These are phyloP conservation scores for Drosophila rhopaloa DNA, from an alignment of 1,140 invertebrate species.

Conservation along the genomic window DNA sequence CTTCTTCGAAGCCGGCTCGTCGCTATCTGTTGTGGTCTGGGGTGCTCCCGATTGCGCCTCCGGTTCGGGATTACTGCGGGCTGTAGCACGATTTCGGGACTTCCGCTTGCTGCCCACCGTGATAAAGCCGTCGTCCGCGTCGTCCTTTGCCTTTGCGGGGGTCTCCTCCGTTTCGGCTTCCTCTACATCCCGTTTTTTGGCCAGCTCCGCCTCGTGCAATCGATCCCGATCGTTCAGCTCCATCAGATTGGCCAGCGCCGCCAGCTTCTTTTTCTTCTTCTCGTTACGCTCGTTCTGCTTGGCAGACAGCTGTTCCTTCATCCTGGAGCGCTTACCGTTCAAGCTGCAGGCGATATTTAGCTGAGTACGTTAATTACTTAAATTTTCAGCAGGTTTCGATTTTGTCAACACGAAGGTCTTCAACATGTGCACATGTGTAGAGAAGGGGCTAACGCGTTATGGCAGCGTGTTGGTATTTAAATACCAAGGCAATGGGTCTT, in stretches of 20 bases:
- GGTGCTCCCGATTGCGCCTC: background rate
- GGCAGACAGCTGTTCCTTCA: slow-evolving; percentile 69
- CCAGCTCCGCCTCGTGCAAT: slow-evolving; percentile 54
- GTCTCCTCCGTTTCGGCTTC: background rate
- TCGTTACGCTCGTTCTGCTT: slow-evolving; percentile 86
- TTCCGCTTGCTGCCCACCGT: slow-evolving; percentile 66
- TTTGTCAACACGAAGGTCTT: slow-evolving; percentile 9
- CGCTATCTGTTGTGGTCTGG: background rate
- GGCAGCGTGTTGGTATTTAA: no score
- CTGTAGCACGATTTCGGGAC: slow-evolving; percentile 57
- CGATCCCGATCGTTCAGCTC: slow-evolving; percentile 87
- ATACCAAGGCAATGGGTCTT: no score
- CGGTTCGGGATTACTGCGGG: slow-evolving; percentile 29
- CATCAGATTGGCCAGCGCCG: slow-evolving; percentile 87
- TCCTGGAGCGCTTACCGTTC: slow-evolving; percentile 54
- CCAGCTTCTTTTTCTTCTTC: slow-evolving; percentile 88
- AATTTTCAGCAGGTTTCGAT: background rate
- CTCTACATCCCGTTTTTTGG: slow-evolving; percentile 34
- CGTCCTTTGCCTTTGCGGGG: slow-evolving; percentile 6
- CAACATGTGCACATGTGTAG: slow-evolving; percentile 1
- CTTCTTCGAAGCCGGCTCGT: slow-evolving; percentile 42
- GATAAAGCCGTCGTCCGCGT: slow-evolving; percentile 56
- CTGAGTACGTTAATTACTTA: background rate
- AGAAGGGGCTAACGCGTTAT: no score
- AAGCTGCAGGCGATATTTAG: slow-evolving; percentile 36